Percentiles rank a stretch among this genome's conserved stretches.
Evolutionary conservation across 2,888 invertebrate species (phyloP).

Genomic region (Aricia artaxerxes): DNA sequence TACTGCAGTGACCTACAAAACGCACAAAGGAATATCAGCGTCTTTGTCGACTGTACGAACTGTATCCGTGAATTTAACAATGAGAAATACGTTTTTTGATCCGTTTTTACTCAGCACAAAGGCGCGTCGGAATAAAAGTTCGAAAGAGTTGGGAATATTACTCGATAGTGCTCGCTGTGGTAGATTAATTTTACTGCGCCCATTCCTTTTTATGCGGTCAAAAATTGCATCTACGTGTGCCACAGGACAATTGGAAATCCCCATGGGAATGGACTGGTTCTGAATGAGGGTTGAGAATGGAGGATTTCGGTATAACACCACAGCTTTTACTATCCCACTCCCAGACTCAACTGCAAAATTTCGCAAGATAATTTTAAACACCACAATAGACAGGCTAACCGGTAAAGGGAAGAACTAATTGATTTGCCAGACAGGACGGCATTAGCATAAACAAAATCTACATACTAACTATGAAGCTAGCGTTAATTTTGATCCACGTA

Average conservation of each 20-base stretch:
- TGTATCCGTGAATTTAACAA: conserved; percentile 25
- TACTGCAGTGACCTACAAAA: conserved; percentile 14
- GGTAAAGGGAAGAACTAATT: background rate
- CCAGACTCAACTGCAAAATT: background rate
- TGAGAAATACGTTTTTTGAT: conserved; percentile 16
- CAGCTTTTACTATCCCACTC: background rate
- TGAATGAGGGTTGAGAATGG: background rate
- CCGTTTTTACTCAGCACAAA: conserved; percentile 23
- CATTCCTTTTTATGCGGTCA: conserved; percentile 23
- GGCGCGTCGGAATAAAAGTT: conserved; percentile 15
- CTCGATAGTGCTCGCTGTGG: conserved; percentile 18
- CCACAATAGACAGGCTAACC: background rate
- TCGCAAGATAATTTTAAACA: background rate
- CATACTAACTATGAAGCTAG: background rate
- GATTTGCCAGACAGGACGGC: background rate
- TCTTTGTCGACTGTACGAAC: conserved; percentile 6
- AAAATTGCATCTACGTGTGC: conserved; percentile 23
- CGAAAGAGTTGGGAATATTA: conserved; percentile 17
- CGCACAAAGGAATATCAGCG: conserved; percentile 9
- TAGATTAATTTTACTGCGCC: conserved; percentile 19
- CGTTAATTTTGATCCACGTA: background rate
- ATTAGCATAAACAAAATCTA: background rate
- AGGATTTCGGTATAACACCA: background rate
- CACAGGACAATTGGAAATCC: conserved; percentile 8
- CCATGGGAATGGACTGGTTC: background rate